Base-by-base conservation (phyloP, 2,113 vertebrate species). In the Malurus elegans region DNA sequence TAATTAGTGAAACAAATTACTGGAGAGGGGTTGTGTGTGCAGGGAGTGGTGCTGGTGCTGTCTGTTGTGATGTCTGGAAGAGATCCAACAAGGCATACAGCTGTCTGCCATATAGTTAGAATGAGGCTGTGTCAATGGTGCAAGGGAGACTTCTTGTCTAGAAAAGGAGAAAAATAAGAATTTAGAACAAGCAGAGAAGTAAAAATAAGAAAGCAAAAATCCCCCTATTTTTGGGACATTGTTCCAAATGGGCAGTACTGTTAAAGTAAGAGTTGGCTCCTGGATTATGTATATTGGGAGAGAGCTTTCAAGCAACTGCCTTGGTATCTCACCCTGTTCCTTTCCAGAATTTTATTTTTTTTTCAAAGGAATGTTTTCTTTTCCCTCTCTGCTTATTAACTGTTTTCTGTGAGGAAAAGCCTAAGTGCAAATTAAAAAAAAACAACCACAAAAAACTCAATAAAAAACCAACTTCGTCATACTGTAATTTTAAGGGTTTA, bases 1-100 rank as follows among this genome's bases (percentile, higher is more conserved):
- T 90, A 90, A 93, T 93, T 94, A 93, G 42, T 40, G 61, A n/a
- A 92, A 85, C 82, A 91, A 84, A 88, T 88, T 73, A 47, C 44
- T 64, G 16, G 60, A 58, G 67, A 78, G 32, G 18, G 72, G 5
- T 38, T 38, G 12, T 9, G 66, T 92, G n/a, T 66, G 28, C 72
- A 24, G 53, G 54, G 78, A 72, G 74, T 54, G 58, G 26, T 79
- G 71, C 48, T 91, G 54, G 10, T 86, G 25, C 47, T 47, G 4
- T 56, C 45, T 85, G 42, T 40, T 91, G 2, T 65, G 71, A 60
- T 11, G 18, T 72, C 79, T 76, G 71, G 90, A 94, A 92, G 62
- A 66, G 71, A 80, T 83, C 92, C 83, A 88, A n/a, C 2, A 10
- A 71, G 38, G 67, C 75, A 51, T 54, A 56, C 58, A 78, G 54